A percentile compares a stretch with the other conserved stretches of the same genome.
Conservation (phyloP, 1,140 invertebrate species). For the Zaprionus vittiger region DNA sequence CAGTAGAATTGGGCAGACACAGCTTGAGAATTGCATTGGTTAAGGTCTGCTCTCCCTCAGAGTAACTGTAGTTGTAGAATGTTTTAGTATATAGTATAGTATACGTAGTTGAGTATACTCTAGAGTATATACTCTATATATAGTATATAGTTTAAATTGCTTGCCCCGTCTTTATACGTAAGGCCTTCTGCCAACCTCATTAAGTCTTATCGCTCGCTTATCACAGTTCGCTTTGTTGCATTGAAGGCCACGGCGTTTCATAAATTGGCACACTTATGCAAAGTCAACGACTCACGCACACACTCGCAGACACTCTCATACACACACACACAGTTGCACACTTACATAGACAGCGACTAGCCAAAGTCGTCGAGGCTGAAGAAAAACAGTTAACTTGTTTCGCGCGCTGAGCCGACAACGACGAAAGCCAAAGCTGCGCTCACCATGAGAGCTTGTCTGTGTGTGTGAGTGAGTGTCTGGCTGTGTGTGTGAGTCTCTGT, state of each 20-base stretch:
- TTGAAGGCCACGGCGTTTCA: conserved; percentile 71
- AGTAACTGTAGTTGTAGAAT: conserved; percentile 11
- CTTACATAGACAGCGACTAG: conserved; percentile 36
- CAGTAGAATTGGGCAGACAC: conserved; percentile 42
- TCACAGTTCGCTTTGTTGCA: conserved; percentile 40
- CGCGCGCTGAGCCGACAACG: conserved; percentile 51
- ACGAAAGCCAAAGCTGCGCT: conserved; percentile 61
- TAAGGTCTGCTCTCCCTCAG: conserved; percentile 12
- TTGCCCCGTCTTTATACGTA: too few species aligned
- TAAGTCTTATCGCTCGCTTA: conserved; percentile 16
- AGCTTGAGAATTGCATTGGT: conserved; percentile 38
- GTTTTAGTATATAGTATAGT: too few species aligned
- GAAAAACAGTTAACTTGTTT: conserved; percentile 79
- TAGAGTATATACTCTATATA: too few species aligned
- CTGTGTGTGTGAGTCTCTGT: conserved; percentile 20
- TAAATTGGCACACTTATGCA: conserved; percentile 82
- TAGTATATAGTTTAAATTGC: too few species aligned
- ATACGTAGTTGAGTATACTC: too few species aligned
- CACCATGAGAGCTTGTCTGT: conserved; percentile 33
- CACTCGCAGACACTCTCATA: conserved; percentile 17
- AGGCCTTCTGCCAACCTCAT: neutral
- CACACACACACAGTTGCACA: conserved; percentile 8
- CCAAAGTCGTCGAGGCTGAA: conserved; percentile 49
- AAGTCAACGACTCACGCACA: conserved; percentile 74
- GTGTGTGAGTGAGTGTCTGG: conserved; percentile 4